These are phyloP conservation scores for Diplodus puntazzo DNA, from an alignment of 2,797 vertebrate species.

Conservation along the genomic window DNA sequence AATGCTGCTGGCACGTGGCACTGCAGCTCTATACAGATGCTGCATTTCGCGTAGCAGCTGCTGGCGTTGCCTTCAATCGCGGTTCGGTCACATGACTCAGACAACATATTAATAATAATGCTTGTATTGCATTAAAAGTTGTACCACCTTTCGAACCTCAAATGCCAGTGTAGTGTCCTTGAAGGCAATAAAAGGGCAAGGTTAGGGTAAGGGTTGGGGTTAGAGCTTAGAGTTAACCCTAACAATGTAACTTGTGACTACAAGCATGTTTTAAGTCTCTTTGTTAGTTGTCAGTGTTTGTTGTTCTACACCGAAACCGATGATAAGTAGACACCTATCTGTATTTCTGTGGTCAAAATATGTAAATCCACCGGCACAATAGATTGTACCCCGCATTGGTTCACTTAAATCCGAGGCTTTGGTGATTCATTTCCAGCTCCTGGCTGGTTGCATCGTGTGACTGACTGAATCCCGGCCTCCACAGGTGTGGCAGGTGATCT, in stretches of 20 bases:
- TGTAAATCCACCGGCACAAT: neutral
- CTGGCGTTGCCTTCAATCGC: neutral
- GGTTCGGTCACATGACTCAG: neutral
- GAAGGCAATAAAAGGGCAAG: neutral
- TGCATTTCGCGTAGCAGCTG: neutral
- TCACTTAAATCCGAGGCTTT: slow-evolving; percentile 10
- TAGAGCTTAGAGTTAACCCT: no score
- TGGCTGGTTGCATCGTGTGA: slow-evolving; percentile 33
- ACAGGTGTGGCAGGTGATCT: slow-evolving; percentile 76
- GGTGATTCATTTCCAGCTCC: slow-evolving; percentile 38
- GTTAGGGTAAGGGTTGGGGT: no score
- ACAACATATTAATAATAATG: neutral
- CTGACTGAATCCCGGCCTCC: slow-evolving; percentile 43
- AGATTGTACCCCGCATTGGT: neutral
- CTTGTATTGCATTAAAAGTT: neutral
- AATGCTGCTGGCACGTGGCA: neutral
- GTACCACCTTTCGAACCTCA: neutral
- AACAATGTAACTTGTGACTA: no score
- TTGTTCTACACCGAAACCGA: neutral
- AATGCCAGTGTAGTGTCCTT: neutral
- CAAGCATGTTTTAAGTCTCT: neutral
- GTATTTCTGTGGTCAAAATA: neutral
- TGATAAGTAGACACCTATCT: neutral
- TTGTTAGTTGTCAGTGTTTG: neutral
- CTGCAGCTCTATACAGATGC: neutral